These are phyloP conservation scores for Eublepharis macularius DNA, from an alignment of 2,113 vertebrate species.

Conservation along the genomic window DNA sequence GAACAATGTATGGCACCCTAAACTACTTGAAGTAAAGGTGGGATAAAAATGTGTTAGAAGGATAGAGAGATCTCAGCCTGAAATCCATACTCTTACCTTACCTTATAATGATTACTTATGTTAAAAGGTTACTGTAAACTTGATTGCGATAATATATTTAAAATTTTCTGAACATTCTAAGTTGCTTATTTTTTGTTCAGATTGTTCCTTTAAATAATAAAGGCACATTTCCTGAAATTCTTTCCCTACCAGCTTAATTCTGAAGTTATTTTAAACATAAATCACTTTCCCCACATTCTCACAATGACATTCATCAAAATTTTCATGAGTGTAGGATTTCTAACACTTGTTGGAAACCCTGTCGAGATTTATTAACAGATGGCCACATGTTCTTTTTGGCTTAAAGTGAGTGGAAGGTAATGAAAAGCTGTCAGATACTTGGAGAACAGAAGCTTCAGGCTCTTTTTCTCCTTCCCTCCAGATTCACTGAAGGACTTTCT, in stretches of 20 bases:
- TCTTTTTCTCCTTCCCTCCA: neutral
- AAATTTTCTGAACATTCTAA: neutral
- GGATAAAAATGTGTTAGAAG: too few species aligned
- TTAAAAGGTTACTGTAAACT: neutral
- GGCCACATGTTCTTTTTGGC: constrained; percentile 25
- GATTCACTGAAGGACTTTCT: neutral
- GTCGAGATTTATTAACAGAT: constrained; percentile 39
- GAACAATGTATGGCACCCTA: too few species aligned
- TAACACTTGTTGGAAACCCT: constrained; percentile 27
- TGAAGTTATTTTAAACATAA: constrained; percentile 25
- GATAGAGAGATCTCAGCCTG: too few species aligned
- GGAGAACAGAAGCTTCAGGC: constrained; percentile 1
- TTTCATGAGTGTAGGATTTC: constrained; percentile 27
- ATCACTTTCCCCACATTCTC: constrained; percentile 1
- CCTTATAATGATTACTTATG: neutral
- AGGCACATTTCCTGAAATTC: neutral
- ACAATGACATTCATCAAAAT: neutral
- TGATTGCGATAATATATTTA: neutral
- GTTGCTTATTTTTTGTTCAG: neutral
- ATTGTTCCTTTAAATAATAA: neutral
- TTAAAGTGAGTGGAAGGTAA: constrained; percentile 5
- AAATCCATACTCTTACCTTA: too few species aligned
- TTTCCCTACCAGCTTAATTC: neutral
- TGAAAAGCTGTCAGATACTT: constrained; percentile 29
- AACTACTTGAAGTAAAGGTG: too few species aligned